Conservation (phyloP, 2,113 vertebrate species). For the Phalacrocorax pelagicus region DNA sequence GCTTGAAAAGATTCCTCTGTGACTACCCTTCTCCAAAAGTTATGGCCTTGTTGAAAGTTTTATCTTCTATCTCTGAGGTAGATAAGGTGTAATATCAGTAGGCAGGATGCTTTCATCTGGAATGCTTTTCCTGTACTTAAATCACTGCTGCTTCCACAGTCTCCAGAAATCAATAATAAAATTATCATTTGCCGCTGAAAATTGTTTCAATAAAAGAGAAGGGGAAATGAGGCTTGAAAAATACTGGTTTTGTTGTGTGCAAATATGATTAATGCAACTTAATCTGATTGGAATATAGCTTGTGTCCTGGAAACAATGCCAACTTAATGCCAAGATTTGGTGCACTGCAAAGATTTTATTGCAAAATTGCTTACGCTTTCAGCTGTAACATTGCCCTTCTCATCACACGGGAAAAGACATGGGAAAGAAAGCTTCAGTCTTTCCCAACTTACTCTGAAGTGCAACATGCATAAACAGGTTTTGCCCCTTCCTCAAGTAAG, state of each 20-base stretch:
- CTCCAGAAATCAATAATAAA: neutral
- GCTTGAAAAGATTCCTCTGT: constrained; percentile 20
- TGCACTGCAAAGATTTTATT: neutral
- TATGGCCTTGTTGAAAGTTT: neutral
- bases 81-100: neutral
- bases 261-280: constrained; percentile 10
- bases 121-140: constrained; percentile 6
- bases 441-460: neutral
- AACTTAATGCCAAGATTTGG: neutral
- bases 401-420: neutral
- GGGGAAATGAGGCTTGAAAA: constrained; percentile 14
- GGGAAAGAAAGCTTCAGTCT: neutral
- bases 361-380: constrained; percentile 16
- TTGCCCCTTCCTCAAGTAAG: neutral
- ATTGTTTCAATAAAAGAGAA: neutral
- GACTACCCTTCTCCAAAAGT: neutral
- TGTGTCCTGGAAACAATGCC: neutral
- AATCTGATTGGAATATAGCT: neutral
- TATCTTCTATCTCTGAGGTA: neutral
- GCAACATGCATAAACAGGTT: neutral
- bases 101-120: constrained; percentile 6
- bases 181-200: neutral
- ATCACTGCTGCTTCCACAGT: neutral
- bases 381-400: neutral
- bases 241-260: neutral